A percentile compares a stretch with the other conserved stretches of the same genome.
Evolutionary conservation across 1,140 invertebrate genomes (phyloP).

Genomic region (Brachionus plicatilis): DNA sequence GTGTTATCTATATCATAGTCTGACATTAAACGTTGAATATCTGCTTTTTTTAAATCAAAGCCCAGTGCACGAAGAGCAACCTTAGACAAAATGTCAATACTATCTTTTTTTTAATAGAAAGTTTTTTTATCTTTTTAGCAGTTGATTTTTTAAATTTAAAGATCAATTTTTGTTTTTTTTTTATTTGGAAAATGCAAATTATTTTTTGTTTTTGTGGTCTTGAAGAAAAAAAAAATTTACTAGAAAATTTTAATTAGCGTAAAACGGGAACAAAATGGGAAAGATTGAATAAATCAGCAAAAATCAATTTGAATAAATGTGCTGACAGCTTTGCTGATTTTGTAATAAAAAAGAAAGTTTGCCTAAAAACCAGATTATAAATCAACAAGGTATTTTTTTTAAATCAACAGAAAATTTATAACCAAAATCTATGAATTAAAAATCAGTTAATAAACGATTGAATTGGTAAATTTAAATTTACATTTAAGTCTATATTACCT

Average conservation of each 20-base stretch:
- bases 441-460: not conserved
- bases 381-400: not conserved
- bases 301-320: not conserved
- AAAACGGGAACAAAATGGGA: not conserved
- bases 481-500: conserved; percentile 44
- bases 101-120: not conserved
- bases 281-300: not conserved
- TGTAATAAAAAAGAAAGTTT: not conserved
- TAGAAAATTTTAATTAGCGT: not conserved
- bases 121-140: no score
- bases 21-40: conserved; percentile 52
- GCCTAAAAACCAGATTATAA: not conserved
- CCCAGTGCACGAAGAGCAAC: conserved; percentile 55
- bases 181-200: not conserved
- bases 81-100: conserved; percentile 42
- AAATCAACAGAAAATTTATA: not conserved
- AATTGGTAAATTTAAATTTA: not conserved
- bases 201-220: not conserved
- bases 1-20: conserved; percentile 54
- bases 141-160: not conserved
- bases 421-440: not conserved
- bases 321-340: not conserved
- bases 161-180: not conserved
- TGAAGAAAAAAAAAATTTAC: no score
- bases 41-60: conserved; percentile 56